phyloP scores from a whole-genome alignment of 1,140 invertebrate species.

The Metopolophium dirhodum region DNA sequence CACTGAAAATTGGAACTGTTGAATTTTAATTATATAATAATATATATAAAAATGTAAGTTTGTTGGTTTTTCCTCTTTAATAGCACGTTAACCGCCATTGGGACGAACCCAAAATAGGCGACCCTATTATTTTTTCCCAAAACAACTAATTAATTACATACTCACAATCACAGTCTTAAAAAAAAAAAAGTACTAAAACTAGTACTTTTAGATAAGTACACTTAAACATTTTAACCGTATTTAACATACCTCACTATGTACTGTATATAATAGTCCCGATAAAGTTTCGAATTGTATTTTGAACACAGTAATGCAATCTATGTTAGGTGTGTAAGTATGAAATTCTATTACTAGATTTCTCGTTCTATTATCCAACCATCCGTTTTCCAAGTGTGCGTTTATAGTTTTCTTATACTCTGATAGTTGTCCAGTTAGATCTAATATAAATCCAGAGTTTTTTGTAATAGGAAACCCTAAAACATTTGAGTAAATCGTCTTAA shows the following conservation, averaged over 20 bases:
- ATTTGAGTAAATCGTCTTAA: neutral
- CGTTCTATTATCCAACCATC: constrained; percentile 29
- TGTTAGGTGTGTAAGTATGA: constrained; percentile 4
- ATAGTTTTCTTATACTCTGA: neutral
- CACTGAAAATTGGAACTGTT: too few species aligned
- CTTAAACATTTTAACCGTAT: neutral
- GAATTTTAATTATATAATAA: too few species aligned
- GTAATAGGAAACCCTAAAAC: neutral
- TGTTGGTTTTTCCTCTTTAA: too few species aligned
- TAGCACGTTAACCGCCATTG: neutral
- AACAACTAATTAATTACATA: neutral
- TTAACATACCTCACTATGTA: neutral
- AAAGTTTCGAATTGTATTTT: neutral
- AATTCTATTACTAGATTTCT: neutral
- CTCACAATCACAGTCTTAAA: neutral
- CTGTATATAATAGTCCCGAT: neutral
- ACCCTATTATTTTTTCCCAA: neutral
- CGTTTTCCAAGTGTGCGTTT: neutral
- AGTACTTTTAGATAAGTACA: too few species aligned
- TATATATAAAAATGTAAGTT: too few species aligned
- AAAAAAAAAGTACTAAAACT: neutral
- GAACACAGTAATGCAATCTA: constrained; percentile 32
- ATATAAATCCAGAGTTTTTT: neutral
- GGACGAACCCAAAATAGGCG: neutral
- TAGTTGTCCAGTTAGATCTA: neutral